Percentiles rank a stretch among this genome's conserved stretches.
phyloP scores from a whole-genome alignment of 2,888 invertebrate species.

The Campoletis raptor region DNA sequence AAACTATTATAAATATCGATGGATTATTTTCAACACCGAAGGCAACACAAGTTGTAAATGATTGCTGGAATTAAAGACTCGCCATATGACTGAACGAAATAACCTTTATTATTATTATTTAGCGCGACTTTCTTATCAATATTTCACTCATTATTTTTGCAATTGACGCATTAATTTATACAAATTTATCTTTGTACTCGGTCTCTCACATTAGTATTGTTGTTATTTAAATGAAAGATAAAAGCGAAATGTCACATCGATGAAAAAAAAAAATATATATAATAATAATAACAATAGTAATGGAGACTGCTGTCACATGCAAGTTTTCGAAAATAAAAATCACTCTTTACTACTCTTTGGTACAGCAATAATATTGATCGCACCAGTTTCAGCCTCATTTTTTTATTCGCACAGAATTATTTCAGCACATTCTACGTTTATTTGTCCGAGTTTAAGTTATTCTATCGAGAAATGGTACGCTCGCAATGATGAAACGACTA shows the following conservation, averaged over 20 bases:
- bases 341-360: background rate
- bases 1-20: constrained; percentile 49
- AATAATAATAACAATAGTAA: background rate
- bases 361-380: background rate
- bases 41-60: constrained; percentile 66
- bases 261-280: too few relatives aligned
- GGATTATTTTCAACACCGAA: constrained; percentile 65
- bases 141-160: background rate
- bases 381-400: background rate
- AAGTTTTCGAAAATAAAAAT: background rate
- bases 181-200: background rate
- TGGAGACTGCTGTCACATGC: background rate
- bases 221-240: background rate
- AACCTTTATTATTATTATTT: constrained; percentile 32
- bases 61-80: constrained; percentile 67
- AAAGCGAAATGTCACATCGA: background rate
- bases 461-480: background rate
- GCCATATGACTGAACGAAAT: constrained; percentile 63
- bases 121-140: background rate
- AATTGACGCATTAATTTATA: background rate
- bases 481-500: background rate
- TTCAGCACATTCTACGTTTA: too few relatives aligned
- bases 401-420: too few relatives aligned
- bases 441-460: too few relatives aligned
- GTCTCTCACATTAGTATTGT: background rate